A percentile compares a stretch with the other conserved stretches of the same genome.
Evolutionary conservation across 1,140 invertebrate species (phyloP).

Genomic region (Drosophila sechellia): DNA sequence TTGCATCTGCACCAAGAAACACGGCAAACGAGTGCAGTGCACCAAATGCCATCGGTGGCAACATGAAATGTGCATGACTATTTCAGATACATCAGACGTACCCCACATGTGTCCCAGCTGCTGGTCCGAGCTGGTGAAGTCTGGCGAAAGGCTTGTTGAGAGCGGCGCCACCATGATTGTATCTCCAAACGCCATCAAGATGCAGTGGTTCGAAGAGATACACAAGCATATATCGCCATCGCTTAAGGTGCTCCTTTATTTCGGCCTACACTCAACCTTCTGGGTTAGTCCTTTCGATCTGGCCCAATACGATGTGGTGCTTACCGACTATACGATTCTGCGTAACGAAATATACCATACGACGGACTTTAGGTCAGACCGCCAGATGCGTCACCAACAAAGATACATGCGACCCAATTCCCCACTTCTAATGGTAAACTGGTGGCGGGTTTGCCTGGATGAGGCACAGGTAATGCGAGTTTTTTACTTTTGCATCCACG

Average conservation of each 20-base stretch:
- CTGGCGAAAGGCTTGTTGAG: conserved; percentile 74
- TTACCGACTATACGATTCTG: conserved; percentile 90
- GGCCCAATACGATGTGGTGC: conserved; percentile 89
- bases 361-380: conserved; percentile 55
- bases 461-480: conserved; percentile 88
- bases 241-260: conserved; percentile 86
- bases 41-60: conserved; percentile 57
- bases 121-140: conserved; percentile 49
- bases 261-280: conserved; percentile 85
- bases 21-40: conserved; percentile 36
- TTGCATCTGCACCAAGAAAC: conserved; percentile 48
- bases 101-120: conserved; percentile 73
- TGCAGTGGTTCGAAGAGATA: conserved; percentile 92
- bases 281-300: conserved; percentile 89
- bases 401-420: conserved; percentile 84
- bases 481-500: background rate
- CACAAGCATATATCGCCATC: conserved; percentile 86
- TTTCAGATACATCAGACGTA: background rate
- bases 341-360: conserved; percentile 87
- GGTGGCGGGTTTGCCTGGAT: conserved; percentile 93
- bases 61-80: conserved; percentile 58
- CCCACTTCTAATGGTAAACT: conserved; percentile 89
- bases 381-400: conserved; percentile 57
- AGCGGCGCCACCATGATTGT: conserved; percentile 90
- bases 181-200: conserved; percentile 88